Evolutionary conservation across 2,113 vertebrate genomes (phyloP).

Genomic region (Casuarius casuarius): DNA sequence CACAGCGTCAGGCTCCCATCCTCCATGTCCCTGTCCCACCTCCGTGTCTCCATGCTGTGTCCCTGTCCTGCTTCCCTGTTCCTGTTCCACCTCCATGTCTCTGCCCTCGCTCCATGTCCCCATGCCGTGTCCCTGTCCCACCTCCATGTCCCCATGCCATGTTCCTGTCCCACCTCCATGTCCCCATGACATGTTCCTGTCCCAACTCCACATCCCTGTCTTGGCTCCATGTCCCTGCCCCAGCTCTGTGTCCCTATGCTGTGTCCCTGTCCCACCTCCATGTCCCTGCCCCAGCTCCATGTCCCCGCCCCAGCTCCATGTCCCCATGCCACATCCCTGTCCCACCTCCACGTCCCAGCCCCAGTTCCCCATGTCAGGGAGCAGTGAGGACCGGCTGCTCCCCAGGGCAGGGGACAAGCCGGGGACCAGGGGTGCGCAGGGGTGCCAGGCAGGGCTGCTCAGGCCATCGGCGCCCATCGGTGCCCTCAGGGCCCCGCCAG

Average conservation of each 20-base stretch:
- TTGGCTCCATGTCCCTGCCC: too few relatives aligned
- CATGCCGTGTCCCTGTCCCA: not conserved
- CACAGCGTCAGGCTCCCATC: too few relatives aligned
- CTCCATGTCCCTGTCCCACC: not conserved
- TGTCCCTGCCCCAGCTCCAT: too few relatives aligned
- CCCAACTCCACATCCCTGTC: too few relatives aligned
- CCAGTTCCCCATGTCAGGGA: too few relatives aligned
- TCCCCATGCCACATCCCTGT: not conserved
- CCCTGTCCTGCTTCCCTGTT: not conserved
- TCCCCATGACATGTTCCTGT: fast-evolving
- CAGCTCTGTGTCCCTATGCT: not conserved
- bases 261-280: not conserved
- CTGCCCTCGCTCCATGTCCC: too few relatives aligned
- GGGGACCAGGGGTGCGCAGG: too few relatives aligned
- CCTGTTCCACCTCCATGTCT: not conserved
- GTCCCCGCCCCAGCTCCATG: not conserved
- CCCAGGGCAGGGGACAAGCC: too few relatives aligned
- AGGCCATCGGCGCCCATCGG: too few relatives aligned
- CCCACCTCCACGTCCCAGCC: not conserved
- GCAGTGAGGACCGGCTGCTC: too few relatives aligned
- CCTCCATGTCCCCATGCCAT: not conserved
- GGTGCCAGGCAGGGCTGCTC: too few relatives aligned
- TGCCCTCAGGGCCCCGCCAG: too few relatives aligned
- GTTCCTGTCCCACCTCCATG: not conserved
- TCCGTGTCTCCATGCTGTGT: not conserved